Evolutionary conservation across 2,797 vertebrate genomes (phyloP), one percentile per base, ranked within the genome.

Genomic region (Benthosema pterotum): DNA sequence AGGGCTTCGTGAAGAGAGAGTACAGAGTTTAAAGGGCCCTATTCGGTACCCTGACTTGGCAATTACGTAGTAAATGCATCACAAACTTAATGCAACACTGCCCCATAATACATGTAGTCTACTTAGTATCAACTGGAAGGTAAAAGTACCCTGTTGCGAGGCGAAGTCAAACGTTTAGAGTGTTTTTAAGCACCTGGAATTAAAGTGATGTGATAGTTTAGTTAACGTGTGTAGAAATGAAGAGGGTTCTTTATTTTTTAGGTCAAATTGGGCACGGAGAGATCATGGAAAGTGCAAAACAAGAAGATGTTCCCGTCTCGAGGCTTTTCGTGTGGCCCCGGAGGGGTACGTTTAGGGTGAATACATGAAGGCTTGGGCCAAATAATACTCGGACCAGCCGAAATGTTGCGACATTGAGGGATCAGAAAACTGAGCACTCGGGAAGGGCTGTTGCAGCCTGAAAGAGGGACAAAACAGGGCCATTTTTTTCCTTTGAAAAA

Each of bases 281-380:
- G 75, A 63, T 52, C 69, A 69, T 71, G 74, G 74, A 84, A 89
- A 86, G 85, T 87, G 86, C 86, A 84, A 84, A 86, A 85, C 65
- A 74, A 84, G 65, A 25, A n/a, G 66, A 82, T 63, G 74, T 74
- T n/a, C 22, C 22, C 22, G 22, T 25, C 75, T 60, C 6, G 57
- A 45, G 45, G 18, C 7, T 17, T n/a, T n/a, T 32, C 17, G 45
- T n/a, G 12, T 15, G 0, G n/a, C 45, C 45, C 45, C 4, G n/a
- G 45, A 14, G 45, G 45, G 45, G 45, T n/a, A n/a, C n/a, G n/a
- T n/a, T n/a, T n/a, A n/a, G n/a, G n/a, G n/a, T n/a, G n/a, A n/a
- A n/a, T n/a, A n/a, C n/a, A n/a, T n/a, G n/a, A n/a, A n/a, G n/a
- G n/a, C n/a, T n/a, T n/a, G n/a, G n/a, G n/a, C n/a, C n/a, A n/a